Conservation (phyloP, 1,140 invertebrate genomes). For the Piezodorus guildinii region DNA sequence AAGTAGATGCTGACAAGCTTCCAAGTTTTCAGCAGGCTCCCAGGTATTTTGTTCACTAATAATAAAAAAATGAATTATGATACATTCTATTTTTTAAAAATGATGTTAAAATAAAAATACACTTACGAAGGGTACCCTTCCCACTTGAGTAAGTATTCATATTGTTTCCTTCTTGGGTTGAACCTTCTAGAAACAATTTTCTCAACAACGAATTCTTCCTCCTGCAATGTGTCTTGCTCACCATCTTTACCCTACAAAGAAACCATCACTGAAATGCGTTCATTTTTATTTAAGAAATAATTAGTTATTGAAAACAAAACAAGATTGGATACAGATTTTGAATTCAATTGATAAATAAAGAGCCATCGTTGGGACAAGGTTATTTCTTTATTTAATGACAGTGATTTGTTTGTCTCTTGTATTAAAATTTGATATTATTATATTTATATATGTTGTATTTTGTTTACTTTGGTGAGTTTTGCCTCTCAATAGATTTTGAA, state of each 20-base stretch:
- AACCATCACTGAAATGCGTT: neutral
- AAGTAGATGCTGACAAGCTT: constrained; percentile 56
- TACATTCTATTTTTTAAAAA: neutral
- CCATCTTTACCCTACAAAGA: constrained; percentile 6
- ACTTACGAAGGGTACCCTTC: constrained; percentile 60
- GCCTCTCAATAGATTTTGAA: too few species aligned
- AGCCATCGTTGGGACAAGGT: too few species aligned
- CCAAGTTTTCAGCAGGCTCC: constrained; percentile 61
- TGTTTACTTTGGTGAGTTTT: too few species aligned
- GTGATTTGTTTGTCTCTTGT: too few species aligned
- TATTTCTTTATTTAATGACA: too few species aligned
- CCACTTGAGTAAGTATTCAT: constrained; percentile 74
- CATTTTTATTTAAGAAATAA: neutral
- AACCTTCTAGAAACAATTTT: constrained; percentile 69
- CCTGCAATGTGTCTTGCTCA: constrained; percentile 20
- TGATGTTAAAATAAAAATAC: too few species aligned
- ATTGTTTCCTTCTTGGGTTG: constrained; percentile 60
- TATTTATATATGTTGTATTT: too few species aligned
- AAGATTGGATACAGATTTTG: too few species aligned
- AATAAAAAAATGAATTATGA: constrained; percentile 9
- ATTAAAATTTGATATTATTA: too few species aligned
- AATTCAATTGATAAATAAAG: too few species aligned
- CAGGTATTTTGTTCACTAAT: constrained; percentile 61
- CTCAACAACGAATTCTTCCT: constrained; percentile 54
- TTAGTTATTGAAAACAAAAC: too few species aligned